Evolutionary conservation across 1,140 invertebrate genomes (phyloP), one percentile per base, ranked within the genome.

Genomic region (Caenorhabditis remanei): DNA sequence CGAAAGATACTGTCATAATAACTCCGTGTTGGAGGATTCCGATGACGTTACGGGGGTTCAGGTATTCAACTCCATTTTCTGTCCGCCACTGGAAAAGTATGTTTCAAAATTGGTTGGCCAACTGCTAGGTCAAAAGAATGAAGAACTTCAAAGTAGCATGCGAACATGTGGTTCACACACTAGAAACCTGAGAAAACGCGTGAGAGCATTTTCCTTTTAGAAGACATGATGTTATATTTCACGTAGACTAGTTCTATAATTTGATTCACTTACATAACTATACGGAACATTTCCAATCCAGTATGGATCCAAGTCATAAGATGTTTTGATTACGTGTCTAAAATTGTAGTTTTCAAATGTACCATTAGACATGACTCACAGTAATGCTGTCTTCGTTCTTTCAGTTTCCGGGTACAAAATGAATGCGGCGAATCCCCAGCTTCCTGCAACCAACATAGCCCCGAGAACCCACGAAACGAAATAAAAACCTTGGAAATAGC

Each of bases 211-310:
- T 32, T 32, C 32, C 32, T 32, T 32, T 32, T 32, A 32, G 32
- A 32, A 32, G 32, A 32, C 32, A 32, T 32, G 0, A 32, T 32
- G 32, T 32, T 32, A 32, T 32, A 32, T 32, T 32, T 32, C 32
- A 32, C 32, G 32, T 32, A 53, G 50, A 53, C 50, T 53, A 1
- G 1, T 32, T 32, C 32, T 2, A 32, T 32, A 32, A 2, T 32
- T 32, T 32, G 32, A 32, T 32, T 0, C 8, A 79, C 71, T 79
- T 41, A 79, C 71, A 50, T 79, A 79, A 50, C 71, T 79, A 24
- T 79, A 79, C n/a, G 71, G 71, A 9, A 79, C 71, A 24, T 79
- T 79, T 21, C 46, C 71, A 21, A 79, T 19, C 71, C 71, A 79
- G 1, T 43, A 11, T 7, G 71, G 71, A 24, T 79, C 71, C 21